Percentiles rank a stretch among this genome's conserved stretches.
phyloP scores from a whole-genome alignment of 1,140 invertebrate genomes.

The Coelopa frigida region DNA sequence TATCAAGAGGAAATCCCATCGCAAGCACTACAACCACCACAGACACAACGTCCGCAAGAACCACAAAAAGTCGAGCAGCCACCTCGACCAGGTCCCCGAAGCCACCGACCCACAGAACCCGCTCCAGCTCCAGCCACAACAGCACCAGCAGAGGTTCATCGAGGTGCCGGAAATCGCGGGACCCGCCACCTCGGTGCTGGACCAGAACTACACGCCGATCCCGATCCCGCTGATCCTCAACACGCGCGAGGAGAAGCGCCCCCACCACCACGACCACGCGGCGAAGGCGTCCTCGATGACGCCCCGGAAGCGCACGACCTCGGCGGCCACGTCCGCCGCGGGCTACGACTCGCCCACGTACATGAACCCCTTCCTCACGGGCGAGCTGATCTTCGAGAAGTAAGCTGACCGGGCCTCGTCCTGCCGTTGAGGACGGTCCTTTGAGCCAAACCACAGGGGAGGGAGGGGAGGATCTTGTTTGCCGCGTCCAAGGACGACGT shows the following conservation, averaged over 20 bases:
- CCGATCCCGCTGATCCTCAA: slow-evolving; percentile 38
- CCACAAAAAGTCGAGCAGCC: slow-evolving; percentile 1
- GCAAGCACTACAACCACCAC: slow-evolving; percentile 36
- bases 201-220: slow-evolving; percentile 37
- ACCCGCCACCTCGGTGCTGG: slow-evolving; percentile 24
- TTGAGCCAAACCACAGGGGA: no score
- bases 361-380: slow-evolving; percentile 39
- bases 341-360: slow-evolving; percentile 40
- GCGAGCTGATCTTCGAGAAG: slow-evolving; percentile 41
- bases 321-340: slow-evolving; percentile 23
- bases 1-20: slow-evolving; percentile 29
- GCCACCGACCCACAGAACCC: slow-evolving; percentile 20
- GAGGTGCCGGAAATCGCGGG: no score
- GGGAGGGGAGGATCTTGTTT: no score
- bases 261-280: slow-evolving; percentile 16
- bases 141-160: no score
- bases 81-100: slow-evolving; percentile 18
- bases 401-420: no score
- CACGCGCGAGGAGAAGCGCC: slow-evolving; percentile 35
- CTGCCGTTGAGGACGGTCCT: no score
- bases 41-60: slow-evolving; percentile 4
- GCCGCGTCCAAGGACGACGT: no score
- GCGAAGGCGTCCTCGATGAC: slow-evolving; percentile 12
- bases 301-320: slow-evolving; percentile 27
- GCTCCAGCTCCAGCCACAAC: no score